These are phyloP conservation scores for Nomada goodeniana DNA, from an alignment of 2,888 invertebrate genomes.

Conservation along the genomic window DNA sequence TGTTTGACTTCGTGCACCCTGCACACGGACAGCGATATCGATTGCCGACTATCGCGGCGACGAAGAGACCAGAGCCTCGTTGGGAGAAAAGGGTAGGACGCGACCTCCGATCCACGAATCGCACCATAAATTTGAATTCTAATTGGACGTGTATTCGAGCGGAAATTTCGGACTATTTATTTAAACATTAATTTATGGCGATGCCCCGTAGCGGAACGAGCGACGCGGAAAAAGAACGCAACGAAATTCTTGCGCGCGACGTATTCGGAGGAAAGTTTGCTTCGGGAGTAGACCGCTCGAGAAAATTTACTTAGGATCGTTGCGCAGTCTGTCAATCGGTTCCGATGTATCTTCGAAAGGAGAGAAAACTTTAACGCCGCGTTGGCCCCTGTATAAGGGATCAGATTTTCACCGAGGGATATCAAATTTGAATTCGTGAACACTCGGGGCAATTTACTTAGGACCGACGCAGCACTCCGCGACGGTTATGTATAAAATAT, in stretches of 20 bases:
- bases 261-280: slow-evolving; percentile 1
- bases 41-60: slow-evolving; percentile 44
- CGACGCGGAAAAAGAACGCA: background rate
- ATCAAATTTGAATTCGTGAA: background rate
- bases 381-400: background rate
- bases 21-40: slow-evolving; percentile 44
- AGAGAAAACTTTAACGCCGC: background rate
- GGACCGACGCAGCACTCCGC: background rate
- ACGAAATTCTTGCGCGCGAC: background rate
- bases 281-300: background rate
- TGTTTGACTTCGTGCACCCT: slow-evolving; percentile 62
- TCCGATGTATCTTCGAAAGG: background rate
- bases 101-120: too few species aligned
- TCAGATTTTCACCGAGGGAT: background rate
- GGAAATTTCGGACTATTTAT: background rate
- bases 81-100: background rate
- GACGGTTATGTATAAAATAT: slow-evolving; percentile 14
- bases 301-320: slow-evolving; percentile 45
- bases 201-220: too few species aligned
- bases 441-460: slow-evolving; percentile 10
- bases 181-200: too few species aligned
- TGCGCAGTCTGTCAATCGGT: slow-evolving; percentile 7
- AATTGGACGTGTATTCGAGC: too few species aligned
- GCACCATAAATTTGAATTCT: too few species aligned
- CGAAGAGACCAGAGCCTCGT: slow-evolving; percentile 45